These are phyloP conservation scores for Craterocephalus amniculus DNA, from an alignment of 2,797 vertebrate genomes.

Conservation along the genomic window DNA sequence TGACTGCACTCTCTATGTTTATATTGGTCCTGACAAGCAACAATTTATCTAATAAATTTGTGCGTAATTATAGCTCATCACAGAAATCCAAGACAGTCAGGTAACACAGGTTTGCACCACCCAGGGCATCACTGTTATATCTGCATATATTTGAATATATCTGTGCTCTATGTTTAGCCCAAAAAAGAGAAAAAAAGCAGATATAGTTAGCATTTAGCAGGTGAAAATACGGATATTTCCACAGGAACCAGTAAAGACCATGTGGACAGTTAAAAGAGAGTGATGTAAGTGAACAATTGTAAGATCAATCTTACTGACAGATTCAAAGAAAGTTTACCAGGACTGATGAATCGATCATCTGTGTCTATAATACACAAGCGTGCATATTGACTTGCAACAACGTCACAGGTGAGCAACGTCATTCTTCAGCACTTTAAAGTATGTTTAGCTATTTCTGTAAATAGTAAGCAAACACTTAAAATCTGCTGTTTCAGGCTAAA, in stretches of 20 bases:
- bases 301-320: not conserved
- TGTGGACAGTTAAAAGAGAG: not conserved
- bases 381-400: too few relatives aligned
- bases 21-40: conserved; percentile 36
- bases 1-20: conserved; percentile 47
- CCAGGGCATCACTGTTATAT: conserved; percentile 40
- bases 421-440: too few relatives aligned
- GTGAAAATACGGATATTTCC: not conserved
- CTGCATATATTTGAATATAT: not conserved
- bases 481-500: not conserved
- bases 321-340: not conserved
- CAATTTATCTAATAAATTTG: conserved; percentile 49
- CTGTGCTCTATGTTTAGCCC: not conserved
- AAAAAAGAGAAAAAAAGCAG: not conserved
- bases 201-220: not conserved
- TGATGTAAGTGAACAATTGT: too few relatives aligned
- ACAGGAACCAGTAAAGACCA: not conserved
- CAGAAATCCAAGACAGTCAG: conserved; percentile 36
- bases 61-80: conserved; percentile 56
- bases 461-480: not conserved
- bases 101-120: conserved; percentile 26
- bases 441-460: not conserved
- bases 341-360: not conserved
- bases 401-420: too few relatives aligned
- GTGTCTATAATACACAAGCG: too few relatives aligned